Conservation (phyloP, 2,888 invertebrate species). For the Heliconius aoede region DNA sequence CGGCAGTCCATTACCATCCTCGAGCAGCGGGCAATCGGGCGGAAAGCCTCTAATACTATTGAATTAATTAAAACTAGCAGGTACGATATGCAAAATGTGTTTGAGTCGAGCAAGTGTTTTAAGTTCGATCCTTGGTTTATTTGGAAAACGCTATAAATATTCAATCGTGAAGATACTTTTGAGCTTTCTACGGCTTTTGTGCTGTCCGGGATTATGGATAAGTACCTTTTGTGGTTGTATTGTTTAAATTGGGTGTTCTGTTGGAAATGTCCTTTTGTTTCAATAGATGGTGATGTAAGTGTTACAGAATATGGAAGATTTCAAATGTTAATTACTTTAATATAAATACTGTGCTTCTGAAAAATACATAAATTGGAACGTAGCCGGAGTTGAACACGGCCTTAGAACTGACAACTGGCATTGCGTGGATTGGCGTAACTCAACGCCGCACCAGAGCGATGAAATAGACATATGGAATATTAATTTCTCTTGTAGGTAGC, state of each 20-base stretch:
- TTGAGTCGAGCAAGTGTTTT: slow-evolving; percentile 48
- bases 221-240: not conserved
- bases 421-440: too few relatives aligned
- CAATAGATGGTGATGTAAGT: not conserved
- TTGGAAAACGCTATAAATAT: slow-evolving; percentile 25
- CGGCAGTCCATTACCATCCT: slow-evolving; percentile 35
- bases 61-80: slow-evolving; percentile 59
- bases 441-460: not conserved
- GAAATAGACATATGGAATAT: not conserved
- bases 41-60: slow-evolving; percentile 54
- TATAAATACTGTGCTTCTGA: too few relatives aligned
- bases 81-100: slow-evolving; percentile 50
- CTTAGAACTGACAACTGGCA: too few relatives aligned
- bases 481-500: too few relatives aligned
- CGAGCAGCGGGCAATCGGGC: slow-evolving; percentile 48
- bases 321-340: not conserved
- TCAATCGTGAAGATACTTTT: slow-evolving; percentile 23
- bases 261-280: not conserved
- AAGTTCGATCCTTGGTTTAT: slow-evolving; percentile 28
- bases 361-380: too few relatives aligned
- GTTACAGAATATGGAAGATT: not conserved
- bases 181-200: not conserved
- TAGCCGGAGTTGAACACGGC: too few relatives aligned
- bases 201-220: not conserved
- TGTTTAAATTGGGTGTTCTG: not conserved